Conservation (phyloP, 2,113 vertebrate genomes). For the Bungarus multicinctus region DNA sequence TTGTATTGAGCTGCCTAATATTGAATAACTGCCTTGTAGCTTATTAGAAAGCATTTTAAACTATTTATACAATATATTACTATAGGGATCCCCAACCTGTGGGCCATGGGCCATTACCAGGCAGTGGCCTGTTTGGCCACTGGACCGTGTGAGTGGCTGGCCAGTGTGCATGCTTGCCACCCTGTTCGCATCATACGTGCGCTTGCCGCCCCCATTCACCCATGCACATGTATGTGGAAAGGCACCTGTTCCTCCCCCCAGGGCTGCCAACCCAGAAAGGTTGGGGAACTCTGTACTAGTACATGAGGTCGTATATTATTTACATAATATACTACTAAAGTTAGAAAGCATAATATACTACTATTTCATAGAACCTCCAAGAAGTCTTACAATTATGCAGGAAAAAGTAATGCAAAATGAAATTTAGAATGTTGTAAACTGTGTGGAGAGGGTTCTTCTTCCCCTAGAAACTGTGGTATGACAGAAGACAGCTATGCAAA, state of each 20-base stretch:
- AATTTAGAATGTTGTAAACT: neutral
- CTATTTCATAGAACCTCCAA: neutral
- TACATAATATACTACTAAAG: neutral
- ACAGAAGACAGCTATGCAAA: neutral
- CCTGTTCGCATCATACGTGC: too few relatives aligned
- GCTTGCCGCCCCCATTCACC: too few relatives aligned
- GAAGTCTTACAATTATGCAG: neutral
- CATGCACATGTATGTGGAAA: too few relatives aligned
- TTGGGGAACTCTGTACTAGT: neutral
- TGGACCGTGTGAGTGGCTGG: too few relatives aligned
- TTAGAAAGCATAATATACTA: conserved; percentile 31
- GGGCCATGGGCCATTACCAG: too few relatives aligned
- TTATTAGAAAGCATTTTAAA: neutral
- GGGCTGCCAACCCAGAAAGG: too few relatives aligned
- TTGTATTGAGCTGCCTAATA: neutral
- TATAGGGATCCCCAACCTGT: neutral
- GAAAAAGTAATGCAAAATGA: neutral
- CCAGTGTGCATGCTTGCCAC: too few relatives aligned
- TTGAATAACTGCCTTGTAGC: neutral
- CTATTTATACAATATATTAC: neutral
- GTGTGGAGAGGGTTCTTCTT: neutral
- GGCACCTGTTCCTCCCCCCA: too few relatives aligned
- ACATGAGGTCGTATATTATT: accelerated
- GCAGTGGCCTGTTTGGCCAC: too few relatives aligned
- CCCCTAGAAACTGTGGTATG: neutral